A percentile compares a stretch with the other conserved stretches of the same genome.
Conservation (phyloP, 1,140 invertebrate genomes). For the Subanguina moxae region DNA sequence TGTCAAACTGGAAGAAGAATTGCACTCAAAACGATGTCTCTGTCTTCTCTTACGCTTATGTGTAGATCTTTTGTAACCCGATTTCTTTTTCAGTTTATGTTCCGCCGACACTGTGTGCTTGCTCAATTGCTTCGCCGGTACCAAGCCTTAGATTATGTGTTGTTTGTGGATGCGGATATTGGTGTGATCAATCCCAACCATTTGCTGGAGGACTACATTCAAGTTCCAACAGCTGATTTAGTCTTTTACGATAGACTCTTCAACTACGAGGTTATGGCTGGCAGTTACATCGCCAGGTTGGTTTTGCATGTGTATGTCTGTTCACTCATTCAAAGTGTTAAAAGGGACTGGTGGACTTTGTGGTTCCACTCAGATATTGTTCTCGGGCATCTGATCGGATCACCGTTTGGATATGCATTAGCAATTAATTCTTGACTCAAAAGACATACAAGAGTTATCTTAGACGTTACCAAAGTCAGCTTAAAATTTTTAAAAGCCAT, state of each 20-base stretch:
- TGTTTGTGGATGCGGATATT: conserved; percentile 49
- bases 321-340: too few relatives aligned
- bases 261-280: conserved; percentile 45
- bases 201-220: conserved; percentile 41
- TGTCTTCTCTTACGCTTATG: not conserved
- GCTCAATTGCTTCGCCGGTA: conserved; percentile 20
- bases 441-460: too few relatives aligned
- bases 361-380: too few relatives aligned
- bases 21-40: conserved; percentile 30
- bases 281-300: conserved; percentile 36
- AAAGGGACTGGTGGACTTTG: too few relatives aligned
- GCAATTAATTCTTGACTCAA: too few relatives aligned
- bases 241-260: conserved; percentile 46
- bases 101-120: conserved; percentile 42
- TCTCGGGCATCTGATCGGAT: too few relatives aligned
- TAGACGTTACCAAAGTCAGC: too few relatives aligned
- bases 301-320: not conserved
- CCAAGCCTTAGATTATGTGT: conserved; percentile 27
- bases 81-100: conserved; percentile 41
- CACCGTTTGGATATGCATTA: too few relatives aligned
- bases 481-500: too few relatives aligned
- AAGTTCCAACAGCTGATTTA: conserved; percentile 14
- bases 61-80: not conserved
- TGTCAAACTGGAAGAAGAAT: not conserved
- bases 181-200: conserved; percentile 47